Evolutionary conservation across 2,113 vertebrate genomes (phyloP).

Genomic region (Noturus placidus): DNA sequence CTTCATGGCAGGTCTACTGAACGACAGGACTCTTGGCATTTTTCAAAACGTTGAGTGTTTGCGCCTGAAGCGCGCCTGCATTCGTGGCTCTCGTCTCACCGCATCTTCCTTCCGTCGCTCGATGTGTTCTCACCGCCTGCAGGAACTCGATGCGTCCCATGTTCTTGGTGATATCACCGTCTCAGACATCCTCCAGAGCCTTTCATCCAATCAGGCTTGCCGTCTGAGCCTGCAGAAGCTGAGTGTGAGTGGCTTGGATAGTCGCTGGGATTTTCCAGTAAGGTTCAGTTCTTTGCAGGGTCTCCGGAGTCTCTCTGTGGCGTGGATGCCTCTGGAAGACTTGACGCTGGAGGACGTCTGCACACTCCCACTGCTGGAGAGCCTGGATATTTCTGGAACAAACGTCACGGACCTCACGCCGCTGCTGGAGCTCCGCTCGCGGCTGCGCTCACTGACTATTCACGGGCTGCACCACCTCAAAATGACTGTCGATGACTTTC

Average conservation of each 20-base stretch:
- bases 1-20: conserved; percentile 80
- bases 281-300: conserved; percentile 82
- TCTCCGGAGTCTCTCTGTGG: conserved; percentile 81
- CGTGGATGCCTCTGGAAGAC: conserved; percentile 87
- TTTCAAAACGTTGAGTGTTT: conserved; percentile 83
- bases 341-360: conserved; percentile 85
- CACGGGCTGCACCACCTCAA: conserved; percentile 86
- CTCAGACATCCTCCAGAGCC: conserved; percentile 83
- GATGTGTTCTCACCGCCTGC: conserved; percentile 88
- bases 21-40: conserved; percentile 87
- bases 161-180: conserved; percentile 85
- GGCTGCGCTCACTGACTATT: conserved; percentile 82
- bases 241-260: conserved; percentile 71
- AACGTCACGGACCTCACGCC: conserved; percentile 84
- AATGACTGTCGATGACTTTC: conserved; percentile 82
- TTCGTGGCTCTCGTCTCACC: conserved; percentile 84
- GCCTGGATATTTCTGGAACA: conserved; percentile 89
- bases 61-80: conserved; percentile 83
- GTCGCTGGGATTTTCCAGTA: conserved; percentile 76
- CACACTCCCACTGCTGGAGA: conserved; percentile 84
- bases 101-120: conserved; percentile 85
- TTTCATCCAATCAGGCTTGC: conserved; percentile 81
- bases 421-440: conserved; percentile 80
- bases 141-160: conserved; percentile 88
- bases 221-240: conserved; percentile 76